These are phyloP conservation scores for Grapholita molesta DNA, from an alignment of 1,140 invertebrate species.

Conservation along the genomic window DNA sequence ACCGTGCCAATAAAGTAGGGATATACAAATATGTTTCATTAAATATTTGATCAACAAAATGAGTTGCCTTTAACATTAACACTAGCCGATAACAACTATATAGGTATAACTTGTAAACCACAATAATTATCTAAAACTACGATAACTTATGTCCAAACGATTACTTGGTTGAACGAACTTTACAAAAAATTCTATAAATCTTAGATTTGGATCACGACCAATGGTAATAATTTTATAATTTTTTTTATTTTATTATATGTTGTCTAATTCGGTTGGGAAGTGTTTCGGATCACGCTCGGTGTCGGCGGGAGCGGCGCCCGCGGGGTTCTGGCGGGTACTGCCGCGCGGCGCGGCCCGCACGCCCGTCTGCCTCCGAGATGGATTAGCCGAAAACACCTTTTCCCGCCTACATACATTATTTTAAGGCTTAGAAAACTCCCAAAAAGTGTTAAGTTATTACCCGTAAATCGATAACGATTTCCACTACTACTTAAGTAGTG, in stretches of 20 bases:
- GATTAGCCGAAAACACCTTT: conserved; percentile 13
- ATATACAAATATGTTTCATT: background rate
- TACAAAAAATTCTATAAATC: conserved; percentile 16
- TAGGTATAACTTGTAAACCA: conserved; percentile 6
- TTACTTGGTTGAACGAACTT: background rate
- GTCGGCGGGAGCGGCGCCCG: background rate
- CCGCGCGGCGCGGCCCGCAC: background rate
- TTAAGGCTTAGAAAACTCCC: background rate
- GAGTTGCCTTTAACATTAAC: background rate
- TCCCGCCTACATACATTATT: conserved; percentile 1
- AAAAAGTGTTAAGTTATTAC: background rate
- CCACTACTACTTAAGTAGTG: background rate
- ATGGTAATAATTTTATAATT: background rate
- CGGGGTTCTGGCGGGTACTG: background rate
- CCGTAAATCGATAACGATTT: background rate
- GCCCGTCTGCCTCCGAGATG: conserved; percentile 9
- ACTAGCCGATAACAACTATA: conserved; percentile 7
- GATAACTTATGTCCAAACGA: background rate
- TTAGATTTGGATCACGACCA: background rate
- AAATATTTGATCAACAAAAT: background rate
- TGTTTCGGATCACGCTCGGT: background rate
- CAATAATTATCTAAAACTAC: conserved; percentile 11
- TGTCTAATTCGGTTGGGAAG: background rate
- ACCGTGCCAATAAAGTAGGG: background rate
- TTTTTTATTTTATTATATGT: background rate